Base-by-base conservation (phyloP, 2,888 invertebrate species). In the Agapetus fuscipes region DNA sequence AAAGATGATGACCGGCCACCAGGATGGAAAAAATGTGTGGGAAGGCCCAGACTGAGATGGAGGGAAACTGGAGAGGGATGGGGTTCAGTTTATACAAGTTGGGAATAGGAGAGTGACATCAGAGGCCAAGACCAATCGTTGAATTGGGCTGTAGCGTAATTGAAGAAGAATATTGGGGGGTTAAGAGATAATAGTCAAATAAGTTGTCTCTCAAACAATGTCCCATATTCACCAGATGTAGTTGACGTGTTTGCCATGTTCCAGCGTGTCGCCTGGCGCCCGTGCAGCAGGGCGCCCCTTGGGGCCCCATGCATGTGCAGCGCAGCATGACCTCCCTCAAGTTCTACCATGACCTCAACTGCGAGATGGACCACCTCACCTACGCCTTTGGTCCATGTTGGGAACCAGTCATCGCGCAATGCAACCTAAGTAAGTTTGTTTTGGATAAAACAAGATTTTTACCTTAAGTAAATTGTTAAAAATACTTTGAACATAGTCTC, bases 331-430 rank as follows among this genome's bases (percentile, higher is more conserved):
- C 91, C 34, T 82, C 95, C 0, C 70, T 97, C 28, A 98, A 98
- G 64, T 96, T 91, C 69, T 98, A 94, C 66, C 94, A 98, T 64
- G 97, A 98, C 62, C 76, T 98, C 41, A 93, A 91, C 61, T 91
- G 91, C 67, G 93, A 94, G 59, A 79, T 93, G 53, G 82, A 86
- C 36, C 81, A 83, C 49, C 88, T 80, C 57, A 84, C 85, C 56
- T 88, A 94, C 58, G 94, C 96, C 0, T 97, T 98, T 58, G 98
- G 98, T 0, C 95, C 97, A 0, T 97, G 97, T 60, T 98, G 98
- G 98, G 98, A 98, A 57, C 96, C 98, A 0, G 91, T 90, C 11
- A 81, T 93, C 39, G 88, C 93, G 0, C 88, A 91, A 55, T 86
- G 86, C 62, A 89, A 88, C 56, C 64, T 87, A 9, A 78, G 83